Evolutionary conservation across 2,113 vertebrate genomes (phyloP).

Genomic region (Pheucticus melanocephalus): DNA sequence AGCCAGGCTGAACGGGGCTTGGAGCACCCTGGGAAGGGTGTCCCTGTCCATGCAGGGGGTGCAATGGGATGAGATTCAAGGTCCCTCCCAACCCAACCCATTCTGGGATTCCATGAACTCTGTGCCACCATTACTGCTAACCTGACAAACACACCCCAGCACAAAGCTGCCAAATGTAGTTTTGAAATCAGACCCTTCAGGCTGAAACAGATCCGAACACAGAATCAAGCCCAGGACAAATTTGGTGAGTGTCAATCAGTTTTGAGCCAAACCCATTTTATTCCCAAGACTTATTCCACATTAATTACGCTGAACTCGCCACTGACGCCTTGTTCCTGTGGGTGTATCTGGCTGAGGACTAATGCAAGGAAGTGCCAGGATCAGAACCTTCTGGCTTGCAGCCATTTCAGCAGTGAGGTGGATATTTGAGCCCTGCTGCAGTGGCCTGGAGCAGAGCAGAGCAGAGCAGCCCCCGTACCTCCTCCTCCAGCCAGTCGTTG

Average conservation of each 20-base stretch:
- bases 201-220: background rate
- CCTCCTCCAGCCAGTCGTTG: constrained; percentile 97
- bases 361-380: background rate
- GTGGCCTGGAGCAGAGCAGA: background rate
- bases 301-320: accelerated
- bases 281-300: background rate
- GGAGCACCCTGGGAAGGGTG: background rate
- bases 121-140: background rate
- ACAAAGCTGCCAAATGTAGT: background rate
- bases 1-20: background rate
- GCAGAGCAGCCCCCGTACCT: constrained; percentile 67
- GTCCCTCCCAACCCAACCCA: background rate
- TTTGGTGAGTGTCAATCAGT: accelerated
- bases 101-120: background rate
- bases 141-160: background rate
- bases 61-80: background rate
- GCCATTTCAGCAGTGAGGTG: background rate
- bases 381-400: background rate
- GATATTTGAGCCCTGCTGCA: background rate
- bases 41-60: background rate
- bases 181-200: background rate
- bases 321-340: background rate
- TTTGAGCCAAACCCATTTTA: background rate
- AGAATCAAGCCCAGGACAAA: background rate
- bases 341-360: background rate